Percentiles rank a stretch among this genome's conserved stretches.
These are phyloP conservation scores for Rhinolophus ferrumequinum DNA, from an alignment of 2,113 vertebrate genomes.

Conservation along the genomic window DNA sequence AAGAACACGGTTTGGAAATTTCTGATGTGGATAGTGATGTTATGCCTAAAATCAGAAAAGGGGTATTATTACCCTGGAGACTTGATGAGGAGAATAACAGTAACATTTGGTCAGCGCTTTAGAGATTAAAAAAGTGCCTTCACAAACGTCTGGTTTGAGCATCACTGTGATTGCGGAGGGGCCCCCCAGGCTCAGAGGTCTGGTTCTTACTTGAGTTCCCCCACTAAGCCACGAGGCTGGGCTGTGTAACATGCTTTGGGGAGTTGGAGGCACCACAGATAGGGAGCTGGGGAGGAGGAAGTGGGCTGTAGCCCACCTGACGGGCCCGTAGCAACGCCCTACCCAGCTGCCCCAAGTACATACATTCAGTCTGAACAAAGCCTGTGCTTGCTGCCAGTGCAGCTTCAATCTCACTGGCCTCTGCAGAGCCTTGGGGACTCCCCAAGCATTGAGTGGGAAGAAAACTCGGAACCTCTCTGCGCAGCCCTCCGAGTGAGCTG, in stretches of 20 bases:
- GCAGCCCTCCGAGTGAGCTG: neutral
- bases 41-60: neutral
- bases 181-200: neutral
- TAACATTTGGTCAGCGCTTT: neutral
- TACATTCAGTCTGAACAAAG: neutral
- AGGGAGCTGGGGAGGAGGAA: neutral
- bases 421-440: neutral
- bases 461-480: neutral
- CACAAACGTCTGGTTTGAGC: neutral
- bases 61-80: neutral
- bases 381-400: neutral
- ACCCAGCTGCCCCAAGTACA: neutral
- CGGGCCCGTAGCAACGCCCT: neutral
- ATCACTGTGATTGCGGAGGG: neutral
- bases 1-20: neutral
- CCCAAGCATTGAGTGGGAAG: neutral
- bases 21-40: neutral
- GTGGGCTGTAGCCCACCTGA: neutral
- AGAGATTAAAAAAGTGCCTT: neutral
- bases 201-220: neutral
- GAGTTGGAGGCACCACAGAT: neutral
- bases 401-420: neutral
- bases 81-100: neutral
- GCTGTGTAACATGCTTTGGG: neutral
- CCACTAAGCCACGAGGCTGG: neutral